A percentile compares a stretch with the other conserved stretches of the same genome.
Evolutionary conservation across 2,888 invertebrate species (phyloP).

Genomic region (Parasteatoda lunata): DNA sequence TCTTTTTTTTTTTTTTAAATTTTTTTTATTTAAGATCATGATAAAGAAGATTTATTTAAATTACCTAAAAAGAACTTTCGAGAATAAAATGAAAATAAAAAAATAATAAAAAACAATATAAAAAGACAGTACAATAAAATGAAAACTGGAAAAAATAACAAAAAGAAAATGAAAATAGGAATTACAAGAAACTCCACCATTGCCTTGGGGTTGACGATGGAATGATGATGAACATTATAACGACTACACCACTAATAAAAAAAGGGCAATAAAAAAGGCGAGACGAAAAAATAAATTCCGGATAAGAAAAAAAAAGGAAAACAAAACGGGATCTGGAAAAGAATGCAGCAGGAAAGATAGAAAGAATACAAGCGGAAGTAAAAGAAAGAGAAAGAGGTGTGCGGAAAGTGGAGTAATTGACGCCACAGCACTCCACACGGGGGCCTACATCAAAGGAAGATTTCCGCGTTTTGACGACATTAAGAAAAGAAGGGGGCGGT

Average conservation of each 20-base stretch:
- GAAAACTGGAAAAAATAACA: background rate
- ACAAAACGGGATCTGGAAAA: slow-evolving; percentile 14
- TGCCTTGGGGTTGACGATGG: background rate
- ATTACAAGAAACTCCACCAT: background rate
- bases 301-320: background rate
- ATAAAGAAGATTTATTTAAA: no score
- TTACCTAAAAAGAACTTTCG: background rate
- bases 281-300: background rate
- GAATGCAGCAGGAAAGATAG: background rate
- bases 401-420: slow-evolving; percentile 48
- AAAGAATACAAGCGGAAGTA: background rate
- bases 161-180: background rate
- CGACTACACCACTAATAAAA: slow-evolving; percentile 6
- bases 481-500: slow-evolving; percentile 24
- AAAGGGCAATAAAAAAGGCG: background rate
- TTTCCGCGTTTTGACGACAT: slow-evolving; percentile 61
- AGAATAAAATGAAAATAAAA: no score
- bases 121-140: background rate
- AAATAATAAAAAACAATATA: background rate
- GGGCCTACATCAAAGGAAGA: slow-evolving; percentile 55
- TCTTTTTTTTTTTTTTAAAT: no score
- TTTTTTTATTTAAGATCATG: no score
- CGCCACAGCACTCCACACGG: slow-evolving; percentile 9
- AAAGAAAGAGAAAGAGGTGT: slow-evolving; percentile 9
- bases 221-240: background rate